phyloP scores from a whole-genome alignment of 2,888 invertebrate species.

The Lysandra bellargus region DNA sequence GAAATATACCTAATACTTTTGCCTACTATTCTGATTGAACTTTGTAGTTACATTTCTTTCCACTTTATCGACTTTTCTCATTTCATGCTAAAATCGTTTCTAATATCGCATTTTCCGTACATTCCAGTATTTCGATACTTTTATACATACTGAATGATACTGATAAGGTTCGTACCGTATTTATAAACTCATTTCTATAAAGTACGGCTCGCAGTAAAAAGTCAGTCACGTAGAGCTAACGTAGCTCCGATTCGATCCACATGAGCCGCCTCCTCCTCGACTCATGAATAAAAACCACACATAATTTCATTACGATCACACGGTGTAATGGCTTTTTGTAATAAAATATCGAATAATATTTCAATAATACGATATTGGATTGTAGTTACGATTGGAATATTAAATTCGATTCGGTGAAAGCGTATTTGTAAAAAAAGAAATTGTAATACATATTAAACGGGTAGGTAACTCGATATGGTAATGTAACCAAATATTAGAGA shows the following conservation, averaged over 20 bases:
- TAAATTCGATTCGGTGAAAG: conserved; percentile 15
- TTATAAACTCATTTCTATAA: conserved; percentile 12
- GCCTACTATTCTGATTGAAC: too few species aligned
- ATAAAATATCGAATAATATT: conserved; percentile 22
- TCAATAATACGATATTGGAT: conserved; percentile 17
- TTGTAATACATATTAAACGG: not conserved
- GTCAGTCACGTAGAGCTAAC: conserved; percentile 25
- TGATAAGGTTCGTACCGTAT: not conserved
- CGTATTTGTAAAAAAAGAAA: conserved; percentile 16
- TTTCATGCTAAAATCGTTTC: not conserved
- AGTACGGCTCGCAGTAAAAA: conserved; percentile 11
- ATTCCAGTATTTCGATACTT: not conserved
- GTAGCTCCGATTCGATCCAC: conserved; percentile 19
- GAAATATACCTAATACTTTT: too few species aligned
- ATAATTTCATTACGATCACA: conserved; percentile 28
- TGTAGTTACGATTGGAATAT: not conserved
- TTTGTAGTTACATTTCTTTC: not conserved
- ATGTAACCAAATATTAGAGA: conserved; percentile 8
- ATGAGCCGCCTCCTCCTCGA: conserved; percentile 19
- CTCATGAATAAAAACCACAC: conserved; percentile 33
- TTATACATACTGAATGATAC: not conserved
- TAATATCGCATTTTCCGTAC: not conserved
- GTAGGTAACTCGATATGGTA: conserved; percentile 10
- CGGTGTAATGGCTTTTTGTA: conserved; percentile 18
- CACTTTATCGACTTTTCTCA: not conserved